Conservation (phyloP, 2,113 vertebrate species). For the Furnarius figulus region DNA sequence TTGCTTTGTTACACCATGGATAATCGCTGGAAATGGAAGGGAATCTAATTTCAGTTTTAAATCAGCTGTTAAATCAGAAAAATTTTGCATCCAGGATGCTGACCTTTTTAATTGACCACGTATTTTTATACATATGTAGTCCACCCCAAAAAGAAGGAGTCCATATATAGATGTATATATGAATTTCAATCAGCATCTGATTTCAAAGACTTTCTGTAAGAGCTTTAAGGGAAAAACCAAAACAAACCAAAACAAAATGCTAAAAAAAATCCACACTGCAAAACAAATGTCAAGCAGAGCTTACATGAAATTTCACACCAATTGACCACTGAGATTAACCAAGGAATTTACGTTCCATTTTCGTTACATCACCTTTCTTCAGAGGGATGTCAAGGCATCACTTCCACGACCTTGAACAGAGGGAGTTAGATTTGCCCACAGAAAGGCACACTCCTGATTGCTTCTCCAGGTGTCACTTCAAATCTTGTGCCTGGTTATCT, state of each 20-base stretch:
- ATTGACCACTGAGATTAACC: neutral
- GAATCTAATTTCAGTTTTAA: slow-evolving; percentile 11
- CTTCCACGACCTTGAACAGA: neutral
- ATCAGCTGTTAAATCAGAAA: neutral
- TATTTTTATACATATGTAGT: neutral
- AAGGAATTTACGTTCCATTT: neutral
- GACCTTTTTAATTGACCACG: neutral
- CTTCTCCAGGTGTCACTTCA: slow-evolving; percentile 14
- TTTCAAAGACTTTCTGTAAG: slow-evolving; percentile 31
- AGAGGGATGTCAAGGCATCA: neutral
- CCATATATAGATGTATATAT: neutral
- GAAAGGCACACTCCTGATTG: neutral
- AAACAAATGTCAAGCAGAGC: slow-evolving; percentile 2
- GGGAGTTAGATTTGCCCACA: neutral
- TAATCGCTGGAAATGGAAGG: neutral
- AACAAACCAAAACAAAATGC: neutral
- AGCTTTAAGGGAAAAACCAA: neutral
- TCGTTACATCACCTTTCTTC: neutral
- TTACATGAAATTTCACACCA: slow-evolving; percentile 19
- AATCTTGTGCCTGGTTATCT: neutral
- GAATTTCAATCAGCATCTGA: neutral
- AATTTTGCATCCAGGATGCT: neutral
- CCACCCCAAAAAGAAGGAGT: neutral
- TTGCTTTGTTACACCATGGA: neutral
- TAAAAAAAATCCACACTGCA: neutral